phyloP scores from a whole-genome alignment of 2,888 invertebrate species.

The Drosophila engyochracea region DNA sequence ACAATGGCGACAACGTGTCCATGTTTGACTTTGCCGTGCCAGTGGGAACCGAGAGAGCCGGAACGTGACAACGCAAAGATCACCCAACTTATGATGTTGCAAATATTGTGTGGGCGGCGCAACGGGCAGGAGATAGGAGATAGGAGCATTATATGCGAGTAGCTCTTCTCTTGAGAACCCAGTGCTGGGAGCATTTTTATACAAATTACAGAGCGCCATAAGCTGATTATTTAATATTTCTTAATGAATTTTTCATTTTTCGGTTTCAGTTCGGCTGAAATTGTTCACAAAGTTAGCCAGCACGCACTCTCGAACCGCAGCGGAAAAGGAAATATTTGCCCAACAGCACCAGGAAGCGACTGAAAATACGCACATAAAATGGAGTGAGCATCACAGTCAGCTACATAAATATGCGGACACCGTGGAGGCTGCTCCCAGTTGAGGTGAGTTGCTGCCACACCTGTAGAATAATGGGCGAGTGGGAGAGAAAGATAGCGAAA shows the following conservation, averaged over 20 bases:
- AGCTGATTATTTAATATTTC: conserved; percentile 80
- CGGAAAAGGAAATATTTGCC: conserved; percentile 55
- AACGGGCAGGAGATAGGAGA: not conserved
- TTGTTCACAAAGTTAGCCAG: conserved; percentile 10
- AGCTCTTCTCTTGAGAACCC: conserved; percentile 6
- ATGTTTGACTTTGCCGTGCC: conserved; percentile 69
- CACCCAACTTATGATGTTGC: conserved; percentile 60
- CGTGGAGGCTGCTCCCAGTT: not conserved
- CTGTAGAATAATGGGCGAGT: conserved; percentile 6
- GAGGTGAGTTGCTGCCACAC: conserved; percentile 18
- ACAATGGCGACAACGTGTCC: conserved; percentile 59
- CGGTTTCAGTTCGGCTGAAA: not conserved
- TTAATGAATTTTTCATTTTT: conserved; percentile 66
- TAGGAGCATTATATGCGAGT: conserved; percentile 1
- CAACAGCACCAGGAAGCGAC: conserved; percentile 10
- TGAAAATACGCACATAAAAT: conserved; percentile 10
- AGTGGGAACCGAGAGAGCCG: conserved; percentile 19
- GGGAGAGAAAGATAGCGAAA: conserved; percentile 2
- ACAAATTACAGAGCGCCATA: conserved; percentile 40
- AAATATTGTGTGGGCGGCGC: conserved; percentile 1
- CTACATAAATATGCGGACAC: conserved; percentile 37
- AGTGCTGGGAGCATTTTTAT: conserved; percentile 7
- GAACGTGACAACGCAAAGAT: conserved; percentile 74
- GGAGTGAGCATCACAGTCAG: conserved; percentile 17
- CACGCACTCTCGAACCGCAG: conserved; percentile 30